Evolutionary conservation across 2,797 vertebrate species (phyloP), one percentile per base, ranked within the genome.

Genomic region (Hydrolagus colliei): DNA sequence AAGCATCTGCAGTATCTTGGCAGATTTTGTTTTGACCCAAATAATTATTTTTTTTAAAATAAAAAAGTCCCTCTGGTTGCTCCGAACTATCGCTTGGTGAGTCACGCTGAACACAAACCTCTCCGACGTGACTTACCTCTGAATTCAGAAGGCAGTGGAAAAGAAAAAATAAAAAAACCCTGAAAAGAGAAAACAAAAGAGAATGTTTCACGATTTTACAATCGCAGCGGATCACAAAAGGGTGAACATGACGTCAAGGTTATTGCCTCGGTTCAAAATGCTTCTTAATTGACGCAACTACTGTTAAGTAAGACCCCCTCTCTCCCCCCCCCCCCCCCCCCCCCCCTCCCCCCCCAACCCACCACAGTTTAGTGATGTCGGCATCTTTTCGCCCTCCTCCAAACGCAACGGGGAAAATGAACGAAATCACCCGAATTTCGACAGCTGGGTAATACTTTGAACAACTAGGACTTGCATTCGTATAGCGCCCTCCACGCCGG

Each of bases 91-190:
- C 41, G 6, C 41, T 3, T 52, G 41, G 3, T 0, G 41, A 52
- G 41, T 27, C 2, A 1, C 41, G 41, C 41, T 9, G 7, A 0
- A n/a, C 9, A 18, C 1, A 1, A 1, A 20, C 1, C 16, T 9
- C 59, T 61, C 10, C 14, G 6, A 9, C 14, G 6, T 68, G 63
- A 90, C 92, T 0, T 94, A 99, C 98, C 97, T 99, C 98, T 52
- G 98, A 99, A 91, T 99, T 99, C 87, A 99, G 95, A 86, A 99
- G 95, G 75, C 98, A 99, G 89, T 99, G 98, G 86, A 99, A 99
- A 74, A 99, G 93, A 92, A 99, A 99, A 99, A 92, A 99, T 97
- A 93, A 99, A 99, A 89, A 98, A 97, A 2, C 98, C 98, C 98
- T 99, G 87, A 35, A 86, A 86, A 74, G 35, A 20, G 85, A 87